These are phyloP conservation scores for Ostrea edulis DNA, from an alignment of 1,140 invertebrate species.

Conservation along the genomic window DNA sequence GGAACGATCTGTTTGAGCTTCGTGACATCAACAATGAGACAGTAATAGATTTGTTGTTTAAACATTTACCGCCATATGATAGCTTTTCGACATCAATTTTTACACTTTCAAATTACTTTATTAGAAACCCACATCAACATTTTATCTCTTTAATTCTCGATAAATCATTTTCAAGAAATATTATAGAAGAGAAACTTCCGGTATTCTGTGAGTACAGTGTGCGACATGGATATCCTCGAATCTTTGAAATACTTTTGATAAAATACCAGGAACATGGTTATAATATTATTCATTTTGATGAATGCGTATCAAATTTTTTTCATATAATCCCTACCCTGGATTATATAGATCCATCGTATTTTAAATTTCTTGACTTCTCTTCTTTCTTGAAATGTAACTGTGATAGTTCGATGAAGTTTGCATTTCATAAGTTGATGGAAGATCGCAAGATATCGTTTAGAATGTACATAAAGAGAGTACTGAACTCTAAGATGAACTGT, in stretches of 20 bases:
- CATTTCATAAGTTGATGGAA: not conserved
- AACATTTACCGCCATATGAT: not conserved
- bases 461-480: not conserved
- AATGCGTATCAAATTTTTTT: not conserved
- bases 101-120: not conserved
- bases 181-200: not conserved
- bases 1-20: not conserved
- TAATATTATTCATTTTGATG: not conserved
- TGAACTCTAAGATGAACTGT: not conserved
- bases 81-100: not conserved
- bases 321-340: not conserved
- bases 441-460: not conserved
- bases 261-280: not conserved
- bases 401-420: not conserved
- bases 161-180: not conserved
- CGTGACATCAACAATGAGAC: not conserved
- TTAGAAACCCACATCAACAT: not conserved
- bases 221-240: not conserved
- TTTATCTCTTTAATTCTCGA: not conserved
- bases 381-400: not conserved
- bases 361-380: not conserved
- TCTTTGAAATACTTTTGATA: not conserved
- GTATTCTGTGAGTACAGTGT: not conserved
- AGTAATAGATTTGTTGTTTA: not conserved
- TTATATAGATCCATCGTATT: not conserved